A percentile compares a stretch with the other conserved stretches of the same genome.
Conservation (phyloP, 2,113 vertebrate species). For the Fulmarus glacialis region DNA sequence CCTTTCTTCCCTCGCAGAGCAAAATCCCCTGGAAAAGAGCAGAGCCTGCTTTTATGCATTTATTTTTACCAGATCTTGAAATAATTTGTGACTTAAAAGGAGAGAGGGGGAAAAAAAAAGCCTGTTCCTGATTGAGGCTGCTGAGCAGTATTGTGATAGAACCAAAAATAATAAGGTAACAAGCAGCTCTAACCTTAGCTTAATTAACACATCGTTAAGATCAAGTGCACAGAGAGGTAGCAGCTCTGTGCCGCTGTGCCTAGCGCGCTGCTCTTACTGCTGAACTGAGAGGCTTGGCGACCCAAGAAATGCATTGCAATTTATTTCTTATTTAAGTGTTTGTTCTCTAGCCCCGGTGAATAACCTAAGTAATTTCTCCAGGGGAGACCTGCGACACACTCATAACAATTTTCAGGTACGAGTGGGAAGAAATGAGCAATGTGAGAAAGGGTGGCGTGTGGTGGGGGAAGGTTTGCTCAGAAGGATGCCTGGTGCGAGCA, state of each 20-base stretch:
- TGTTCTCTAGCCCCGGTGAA: not conserved
- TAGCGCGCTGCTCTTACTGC: not conserved
- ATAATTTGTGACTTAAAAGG: slow-evolving; percentile 47
- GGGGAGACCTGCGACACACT: not conserved
- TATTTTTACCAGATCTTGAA: slow-evolving; percentile 44
- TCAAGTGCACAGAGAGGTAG: slow-evolving; percentile 6
- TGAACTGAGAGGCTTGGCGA: not conserved
- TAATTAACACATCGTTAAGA: slow-evolving; percentile 53
- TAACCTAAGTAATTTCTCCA: slow-evolving; percentile 28
- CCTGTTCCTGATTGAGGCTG: not conserved
- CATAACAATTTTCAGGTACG: not conserved
- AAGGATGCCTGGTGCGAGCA: not conserved
- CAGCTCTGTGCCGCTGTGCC: not conserved
- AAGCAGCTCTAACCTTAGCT: slow-evolving; percentile 31
- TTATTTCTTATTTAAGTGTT: slow-evolving; percentile 34
- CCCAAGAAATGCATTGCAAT: not conserved
- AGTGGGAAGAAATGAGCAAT: slow-evolving; percentile 18
- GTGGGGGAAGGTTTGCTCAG: not conserved
- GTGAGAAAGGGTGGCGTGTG: not conserved
- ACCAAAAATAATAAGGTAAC: slow-evolving; percentile 41
- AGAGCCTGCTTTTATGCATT: not conserved
- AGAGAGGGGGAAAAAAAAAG: not conserved
- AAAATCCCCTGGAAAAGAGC: slow-evolving; percentile 26
- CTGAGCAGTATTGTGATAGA: slow-evolving; percentile 2
- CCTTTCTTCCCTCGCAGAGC: not conserved